Conservation (phyloP, 2,113 vertebrate species). For the Eolophus roseicapilla region DNA sequence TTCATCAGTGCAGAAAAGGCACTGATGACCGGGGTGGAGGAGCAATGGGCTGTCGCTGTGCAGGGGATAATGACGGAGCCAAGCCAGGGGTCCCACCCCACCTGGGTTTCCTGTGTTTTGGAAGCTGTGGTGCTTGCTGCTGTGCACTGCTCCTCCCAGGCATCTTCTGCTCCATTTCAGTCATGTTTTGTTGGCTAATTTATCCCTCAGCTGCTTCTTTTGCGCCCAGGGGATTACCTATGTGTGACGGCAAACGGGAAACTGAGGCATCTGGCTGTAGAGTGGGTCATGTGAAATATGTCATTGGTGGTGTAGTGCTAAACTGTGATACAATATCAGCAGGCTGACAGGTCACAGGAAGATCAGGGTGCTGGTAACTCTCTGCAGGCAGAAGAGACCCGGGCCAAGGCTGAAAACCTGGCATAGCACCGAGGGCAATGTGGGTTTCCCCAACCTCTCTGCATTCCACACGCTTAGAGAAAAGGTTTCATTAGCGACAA, state of each 20-base stretch:
- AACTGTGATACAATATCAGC: background rate
- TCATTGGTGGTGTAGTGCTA: background rate
- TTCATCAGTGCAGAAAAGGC: background rate
- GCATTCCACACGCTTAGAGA: background rate
- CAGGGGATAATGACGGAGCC: fast-evolving
- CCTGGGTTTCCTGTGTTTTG: background rate
- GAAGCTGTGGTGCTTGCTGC: background rate
- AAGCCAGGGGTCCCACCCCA: fast-evolving
- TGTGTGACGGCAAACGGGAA: background rate
- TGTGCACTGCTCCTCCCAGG: background rate
- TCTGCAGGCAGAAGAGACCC: fast-evolving
- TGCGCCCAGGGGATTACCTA: background rate
- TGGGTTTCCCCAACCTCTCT: background rate
- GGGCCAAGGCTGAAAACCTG: background rate
- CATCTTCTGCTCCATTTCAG: fast-evolving
- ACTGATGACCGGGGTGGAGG: fast-evolving
- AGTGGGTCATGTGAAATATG: background rate
- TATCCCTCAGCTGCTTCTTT: background rate
- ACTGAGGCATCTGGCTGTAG: background rate
- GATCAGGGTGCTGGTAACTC: background rate
- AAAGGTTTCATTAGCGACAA: background rate
- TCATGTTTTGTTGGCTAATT: background rate
- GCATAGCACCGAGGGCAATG: fast-evolving
- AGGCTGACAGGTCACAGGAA: background rate
- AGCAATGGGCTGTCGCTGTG: fast-evolving